Evolutionary conservation across 1,140 invertebrate species (phyloP).

Genomic region (Eciton burchellii): DNA sequence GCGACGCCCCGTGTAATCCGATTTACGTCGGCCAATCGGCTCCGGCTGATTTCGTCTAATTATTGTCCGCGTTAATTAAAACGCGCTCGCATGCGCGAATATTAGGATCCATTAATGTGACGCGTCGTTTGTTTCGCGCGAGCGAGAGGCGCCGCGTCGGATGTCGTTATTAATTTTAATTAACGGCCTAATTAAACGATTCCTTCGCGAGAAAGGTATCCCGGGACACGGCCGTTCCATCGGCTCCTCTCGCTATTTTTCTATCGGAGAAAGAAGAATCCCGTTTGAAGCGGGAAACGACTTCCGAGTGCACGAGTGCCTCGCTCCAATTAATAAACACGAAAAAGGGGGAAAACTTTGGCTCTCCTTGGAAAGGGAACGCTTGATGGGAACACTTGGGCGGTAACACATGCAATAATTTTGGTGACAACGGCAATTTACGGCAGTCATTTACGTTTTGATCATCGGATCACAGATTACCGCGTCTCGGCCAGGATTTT

Average conservation of each 20-base stretch:
- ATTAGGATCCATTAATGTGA: conserved; percentile 71
- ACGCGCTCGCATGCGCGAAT: conserved; percentile 61
- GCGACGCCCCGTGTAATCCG: conserved; percentile 63
- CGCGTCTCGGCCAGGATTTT: conserved; percentile 16
- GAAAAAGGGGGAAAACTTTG: no score
- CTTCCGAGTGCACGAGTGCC: background rate
- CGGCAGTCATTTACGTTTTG: no score
- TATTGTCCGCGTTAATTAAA: conserved; percentile 73
- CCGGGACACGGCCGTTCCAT: background rate
- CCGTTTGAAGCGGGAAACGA: background rate
- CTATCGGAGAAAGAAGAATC: background rate
- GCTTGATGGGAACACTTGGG: no score
- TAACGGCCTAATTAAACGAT: conserved; percentile 66
- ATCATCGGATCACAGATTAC: no score
- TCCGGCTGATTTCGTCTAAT: conserved; percentile 68
- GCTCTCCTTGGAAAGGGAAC: no score
- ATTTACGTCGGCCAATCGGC: conserved; percentile 66
- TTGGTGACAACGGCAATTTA: background rate
- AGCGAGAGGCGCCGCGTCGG: conserved; percentile 29
- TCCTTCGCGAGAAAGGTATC: background rate
- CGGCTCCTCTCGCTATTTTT: background rate
- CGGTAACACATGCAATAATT: background rate
- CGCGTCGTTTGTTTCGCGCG: conserved; percentile 57
- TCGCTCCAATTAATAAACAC: background rate
- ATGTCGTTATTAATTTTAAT: conserved; percentile 63